phyloP scores from a whole-genome alignment of 30 jellyfish, hydroid and myxozoan genomes.

The Pseudorhiza aurosa region DNA sequence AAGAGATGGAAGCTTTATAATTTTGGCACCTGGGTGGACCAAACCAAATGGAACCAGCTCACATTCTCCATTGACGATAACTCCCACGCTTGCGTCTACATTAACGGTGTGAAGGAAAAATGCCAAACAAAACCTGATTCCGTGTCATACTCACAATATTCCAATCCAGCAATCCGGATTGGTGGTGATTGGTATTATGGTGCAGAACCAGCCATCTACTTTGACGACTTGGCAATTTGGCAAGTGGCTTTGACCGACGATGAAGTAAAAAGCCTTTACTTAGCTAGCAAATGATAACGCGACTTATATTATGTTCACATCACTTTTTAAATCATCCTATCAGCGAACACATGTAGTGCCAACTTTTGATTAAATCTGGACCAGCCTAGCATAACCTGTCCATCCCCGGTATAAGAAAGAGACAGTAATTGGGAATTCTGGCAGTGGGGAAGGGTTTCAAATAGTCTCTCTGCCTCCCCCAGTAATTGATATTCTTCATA shows the following conservation, averaged over 20 bases:
- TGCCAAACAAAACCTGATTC: neutral
- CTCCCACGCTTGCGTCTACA: slow-evolving; percentile 14
- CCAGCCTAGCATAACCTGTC: too few relatives aligned
- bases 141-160: neutral
- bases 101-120: slow-evolving; percentile 19
- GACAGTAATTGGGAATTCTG: too few relatives aligned
- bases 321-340: too few relatives aligned
- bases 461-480: too few relatives aligned
- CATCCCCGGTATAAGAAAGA: too few relatives aligned
- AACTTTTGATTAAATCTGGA: too few relatives aligned
- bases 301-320: too few relatives aligned
- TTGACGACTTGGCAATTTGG: slow-evolving; percentile 34
- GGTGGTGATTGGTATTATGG: neutral
- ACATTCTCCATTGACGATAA: slow-evolving; percentile 25
- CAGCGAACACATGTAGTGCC: too few relatives aligned
- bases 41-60: slow-evolving; percentile 27
- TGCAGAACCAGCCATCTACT: neutral
- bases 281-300: too few relatives aligned
- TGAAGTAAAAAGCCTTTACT: slow-evolving; percentile 5
- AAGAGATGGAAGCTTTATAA: neutral
- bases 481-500: too few relatives aligned
- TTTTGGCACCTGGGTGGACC: neutral
- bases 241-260: neutral
- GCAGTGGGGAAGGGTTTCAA: too few relatives aligned
- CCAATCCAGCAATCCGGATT: neutral